These are phyloP conservation scores for Torymus aiolomorphi DNA, from an alignment of 2,888 invertebrate species.

Conservation along the genomic window DNA sequence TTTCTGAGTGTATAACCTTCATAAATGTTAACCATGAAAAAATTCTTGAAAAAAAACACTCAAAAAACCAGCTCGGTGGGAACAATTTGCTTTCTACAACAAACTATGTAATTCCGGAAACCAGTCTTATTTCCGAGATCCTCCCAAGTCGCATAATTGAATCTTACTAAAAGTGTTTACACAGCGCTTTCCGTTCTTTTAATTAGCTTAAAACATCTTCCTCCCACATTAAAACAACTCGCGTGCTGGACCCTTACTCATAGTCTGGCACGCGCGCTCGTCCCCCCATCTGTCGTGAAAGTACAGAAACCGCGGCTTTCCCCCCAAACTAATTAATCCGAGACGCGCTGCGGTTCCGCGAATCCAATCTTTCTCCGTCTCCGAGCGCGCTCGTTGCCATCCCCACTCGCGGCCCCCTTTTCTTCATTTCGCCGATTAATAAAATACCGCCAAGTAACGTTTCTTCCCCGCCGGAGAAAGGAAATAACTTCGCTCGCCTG, in stretches of 20 bases:
- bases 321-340: conserved; percentile 47
- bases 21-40: no score
- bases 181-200: background rate
- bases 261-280: background rate
- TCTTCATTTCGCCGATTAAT: conserved; percentile 33
- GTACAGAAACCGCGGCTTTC: conserved; percentile 17
- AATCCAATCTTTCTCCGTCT: background rate
- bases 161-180: conserved; percentile 29
- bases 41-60: no score
- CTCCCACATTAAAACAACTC: conserved; percentile 25
- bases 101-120: no score
- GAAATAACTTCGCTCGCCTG: background rate
- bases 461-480: background rate
- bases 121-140: no score
- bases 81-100: no score
- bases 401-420: background rate
- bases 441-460: background rate
- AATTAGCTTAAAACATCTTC: conserved; percentile 31
- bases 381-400: background rate
- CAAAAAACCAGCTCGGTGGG: no score
- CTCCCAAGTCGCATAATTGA: conserved; percentile 10
- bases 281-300: background rate
- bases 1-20: no score
- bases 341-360: conserved; percentile 15
- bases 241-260: conserved; percentile 12